Evolutionary conservation across 2,113 vertebrate genomes (phyloP), one percentile per base, ranked within the genome.

Genomic region (Misgurnus anguillicaudatus): DNA sequence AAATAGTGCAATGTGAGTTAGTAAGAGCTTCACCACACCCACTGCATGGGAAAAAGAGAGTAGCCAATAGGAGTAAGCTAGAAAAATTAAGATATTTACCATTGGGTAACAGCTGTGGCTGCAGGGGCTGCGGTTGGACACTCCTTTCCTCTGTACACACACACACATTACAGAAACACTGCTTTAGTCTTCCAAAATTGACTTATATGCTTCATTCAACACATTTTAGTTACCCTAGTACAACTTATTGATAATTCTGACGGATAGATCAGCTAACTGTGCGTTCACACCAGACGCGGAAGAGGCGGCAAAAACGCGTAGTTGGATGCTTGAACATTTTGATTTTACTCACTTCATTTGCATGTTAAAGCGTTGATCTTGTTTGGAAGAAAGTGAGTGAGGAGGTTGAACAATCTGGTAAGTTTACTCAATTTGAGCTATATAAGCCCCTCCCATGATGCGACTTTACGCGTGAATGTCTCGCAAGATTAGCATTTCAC

Each of bases 81-180:
- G 73, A 84, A 70, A 80, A 75, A 81, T 91, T 83, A 89, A 90
- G 82, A 95, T 95, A 95, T 95, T 95, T 95, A 95, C 94, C 94
- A 93, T 95, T 95, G 93, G 94, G 94, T 94, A 95, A 93, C 91
- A 94, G 93, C 92, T 95, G 94, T 89, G 92, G 90, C 91, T 93
- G 91, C 91, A 92, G 91, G 91, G 90, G 85, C 90, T 91, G 93
- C 90, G 94, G 94, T 90, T 94, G 93, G 92, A 92, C 90, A 91
- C 94, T 93, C 90, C 93, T 94, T 90, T 94, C 94, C 91, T 94
- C 94, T 95, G 94, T 93, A 84, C 70, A 85, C 68, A 82, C 68
- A 80, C 75, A 82, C 80, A 82, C 74, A 72, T 77, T 77, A 63
- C 67, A 82, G 64, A 78, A 83, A 80, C 74, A 83, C 74, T 45